A percentile compares a stretch with the other conserved stretches of the same genome.
phyloP scores from a whole-genome alignment of 2,113 vertebrate genomes.

The Atherinomorus stipes region DNA sequence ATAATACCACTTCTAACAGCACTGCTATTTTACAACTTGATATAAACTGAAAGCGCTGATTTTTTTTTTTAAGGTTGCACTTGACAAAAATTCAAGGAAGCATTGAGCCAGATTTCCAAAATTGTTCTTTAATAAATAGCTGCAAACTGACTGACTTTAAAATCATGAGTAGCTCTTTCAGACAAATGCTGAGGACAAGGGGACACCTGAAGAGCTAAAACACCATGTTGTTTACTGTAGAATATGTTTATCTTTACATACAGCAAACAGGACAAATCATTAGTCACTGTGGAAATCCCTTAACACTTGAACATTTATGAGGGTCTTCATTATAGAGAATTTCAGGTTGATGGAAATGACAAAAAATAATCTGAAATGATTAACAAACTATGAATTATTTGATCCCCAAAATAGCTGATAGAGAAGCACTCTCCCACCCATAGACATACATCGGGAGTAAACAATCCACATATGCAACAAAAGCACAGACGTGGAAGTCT shows the following conservation, averaged over 20 bases:
- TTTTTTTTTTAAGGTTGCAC: not conserved
- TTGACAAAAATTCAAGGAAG: constrained; percentile 19
- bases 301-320: constrained; percentile 17
- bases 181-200: constrained; percentile 26
- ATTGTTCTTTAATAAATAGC: constrained; percentile 74
- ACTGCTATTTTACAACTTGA: constrained; percentile 18
- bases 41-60: not conserved
- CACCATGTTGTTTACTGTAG: constrained; percentile 16
- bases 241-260: constrained; percentile 13
- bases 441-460: constrained; percentile 37
- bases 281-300: constrained; percentile 9
- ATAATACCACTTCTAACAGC: constrained; percentile 19
- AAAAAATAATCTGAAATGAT: constrained; percentile 56
- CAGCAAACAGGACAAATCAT: constrained; percentile 21
- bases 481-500: constrained; percentile 39
- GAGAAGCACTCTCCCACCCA: constrained; percentile 45
- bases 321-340: constrained; percentile 4
- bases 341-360: constrained; percentile 23
- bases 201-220: constrained; percentile 20
- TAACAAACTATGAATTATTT: constrained; percentile 39
- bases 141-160: constrained; percentile 57
- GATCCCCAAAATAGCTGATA: constrained; percentile 50
- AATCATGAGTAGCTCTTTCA: constrained; percentile 51
- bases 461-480: constrained; percentile 52
- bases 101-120: constrained; percentile 38